Base-by-base conservation (phyloP, 2,888 invertebrate species). In the Daptonema setosum region DNA sequence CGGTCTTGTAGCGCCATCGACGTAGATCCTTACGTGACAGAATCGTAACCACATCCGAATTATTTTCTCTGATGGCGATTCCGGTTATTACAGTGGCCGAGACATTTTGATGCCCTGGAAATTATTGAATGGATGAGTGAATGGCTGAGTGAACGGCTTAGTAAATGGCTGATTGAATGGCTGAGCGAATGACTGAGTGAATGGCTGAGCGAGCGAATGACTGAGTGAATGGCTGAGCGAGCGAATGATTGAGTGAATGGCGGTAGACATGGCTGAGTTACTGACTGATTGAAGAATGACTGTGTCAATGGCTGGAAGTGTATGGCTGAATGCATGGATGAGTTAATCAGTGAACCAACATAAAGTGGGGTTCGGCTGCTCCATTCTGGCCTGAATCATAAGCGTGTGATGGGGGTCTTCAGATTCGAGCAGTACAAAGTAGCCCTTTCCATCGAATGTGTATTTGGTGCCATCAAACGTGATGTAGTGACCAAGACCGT, bases 381-480 rank as follows among this genome's bases (percentile, higher is more conserved):
- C 68, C 50, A 69, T 47, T 52, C 68, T 55, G 8, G 63, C 66
- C 57, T 68, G 67, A 8, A 69, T 60, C 65, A 66, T 67, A 47
- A 67, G 57, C 48, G 63, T 61, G 52, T 66, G 64, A 28, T 57
- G 52, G 1, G 67, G 67, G 43, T 61, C 60, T 35, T 65, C 64
- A 45, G 83, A 80, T 63, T 65, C 64, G 11, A 60, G 57, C 60
- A 93, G 72, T 0, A 86, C 85, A 68, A 83, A 93, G 74, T 91
- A 90, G 58, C 87, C 87, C 74, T 85, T 83, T 28, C 90, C 91
- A 66, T 90, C 90, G 74, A 93, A 91, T 0, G 88, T 88, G 68
- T 90, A 93, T 57, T 82, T 80, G 25, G 82, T 75, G 61, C 84
- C 83, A 68, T 93, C 91, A 69, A 87, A 93, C 0, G 90, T 91